Percentiles rank a stretch among this genome's conserved stretches.
Conservation (phyloP, 1,140 invertebrate species). For the Drosophila jambulina region DNA sequence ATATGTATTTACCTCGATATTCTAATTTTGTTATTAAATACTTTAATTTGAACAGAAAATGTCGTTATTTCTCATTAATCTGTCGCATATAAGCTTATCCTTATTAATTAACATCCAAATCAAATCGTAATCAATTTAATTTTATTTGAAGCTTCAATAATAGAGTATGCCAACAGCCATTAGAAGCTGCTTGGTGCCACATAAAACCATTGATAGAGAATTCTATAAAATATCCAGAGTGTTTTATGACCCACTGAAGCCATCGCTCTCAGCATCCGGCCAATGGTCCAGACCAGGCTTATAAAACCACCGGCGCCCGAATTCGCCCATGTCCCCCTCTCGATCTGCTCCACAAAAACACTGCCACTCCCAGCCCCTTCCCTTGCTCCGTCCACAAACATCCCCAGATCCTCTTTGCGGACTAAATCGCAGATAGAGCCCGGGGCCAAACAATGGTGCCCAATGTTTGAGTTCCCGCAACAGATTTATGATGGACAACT, state of each 20-base stretch:
- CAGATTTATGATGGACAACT: constrained; percentile 74
- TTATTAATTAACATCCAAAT: neutral
- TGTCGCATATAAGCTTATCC: too few species aligned
- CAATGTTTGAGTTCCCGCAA: constrained; percentile 58
- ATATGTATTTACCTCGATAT: neutral
- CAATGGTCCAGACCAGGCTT: constrained; percentile 30
- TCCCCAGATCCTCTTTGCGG: constrained; percentile 44
- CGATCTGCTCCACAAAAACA: constrained; percentile 4
- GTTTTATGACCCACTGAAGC: constrained; percentile 21
- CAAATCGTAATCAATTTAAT: neutral
- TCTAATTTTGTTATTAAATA: neutral
- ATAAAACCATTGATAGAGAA: constrained; percentile 1
- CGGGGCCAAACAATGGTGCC: constrained; percentile 45
- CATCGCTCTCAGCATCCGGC: constrained; percentile 11
- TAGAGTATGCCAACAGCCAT: neutral
- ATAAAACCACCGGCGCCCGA: constrained; percentile 24
- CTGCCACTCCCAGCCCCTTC: neutral
- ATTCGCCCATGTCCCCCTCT: neutral
- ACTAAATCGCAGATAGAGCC: constrained; percentile 61
- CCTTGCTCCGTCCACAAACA: constrained; percentile 19
- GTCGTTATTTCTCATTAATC: too few species aligned
- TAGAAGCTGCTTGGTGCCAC: neutral
- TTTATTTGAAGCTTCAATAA: neutral
- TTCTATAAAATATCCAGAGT: constrained; percentile 6
- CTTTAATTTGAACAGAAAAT: too few species aligned